These are phyloP conservation scores for Tillus elongatus DNA, from an alignment of 2,888 invertebrate genomes.

Conservation along the genomic window DNA sequence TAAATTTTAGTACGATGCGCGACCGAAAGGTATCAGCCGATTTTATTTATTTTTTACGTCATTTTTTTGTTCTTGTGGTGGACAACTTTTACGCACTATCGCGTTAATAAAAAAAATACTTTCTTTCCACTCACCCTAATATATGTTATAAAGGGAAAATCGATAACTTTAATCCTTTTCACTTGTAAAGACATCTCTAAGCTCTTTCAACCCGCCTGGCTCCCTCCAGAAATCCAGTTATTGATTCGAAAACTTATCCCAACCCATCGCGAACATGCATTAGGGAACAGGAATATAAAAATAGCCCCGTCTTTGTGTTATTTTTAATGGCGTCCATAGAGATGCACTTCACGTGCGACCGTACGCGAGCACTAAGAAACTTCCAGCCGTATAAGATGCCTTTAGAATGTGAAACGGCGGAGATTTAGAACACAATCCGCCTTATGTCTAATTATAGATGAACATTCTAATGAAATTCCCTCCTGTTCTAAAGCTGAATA, in stretches of 20 bases:
- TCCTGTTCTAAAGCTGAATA: constrained; percentile 34
- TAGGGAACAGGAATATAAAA: neutral
- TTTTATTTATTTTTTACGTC: too few species aligned
- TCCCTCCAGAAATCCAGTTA: too few species aligned
- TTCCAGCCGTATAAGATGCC: neutral
- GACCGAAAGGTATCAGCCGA: too few species aligned
- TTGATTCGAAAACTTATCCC: constrained; percentile 2
- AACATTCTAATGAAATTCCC: constrained; percentile 28
- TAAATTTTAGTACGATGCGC: too few species aligned
- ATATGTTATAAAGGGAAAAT: too few species aligned
- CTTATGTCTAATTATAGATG: constrained; percentile 11
- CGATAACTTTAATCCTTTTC: too few species aligned
- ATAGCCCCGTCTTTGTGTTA: constrained; percentile 7
- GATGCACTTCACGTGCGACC: constrained; percentile 12
- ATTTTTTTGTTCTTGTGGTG: too few species aligned
- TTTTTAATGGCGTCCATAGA: constrained; percentile 15
- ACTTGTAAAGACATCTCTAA: too few species aligned
- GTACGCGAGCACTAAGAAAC: constrained; percentile 7
- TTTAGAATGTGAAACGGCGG: constrained; percentile 3
- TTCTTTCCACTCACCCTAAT: too few species aligned
- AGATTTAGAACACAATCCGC: neutral
- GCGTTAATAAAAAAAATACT: too few species aligned
- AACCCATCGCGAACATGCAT: neutral
- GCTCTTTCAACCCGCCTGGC: too few species aligned
- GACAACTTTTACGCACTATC: too few species aligned